These are phyloP conservation scores for Sebastes glaucus DNA, from an alignment of 2,797 vertebrate genomes.

Conservation along the genomic window DNA sequence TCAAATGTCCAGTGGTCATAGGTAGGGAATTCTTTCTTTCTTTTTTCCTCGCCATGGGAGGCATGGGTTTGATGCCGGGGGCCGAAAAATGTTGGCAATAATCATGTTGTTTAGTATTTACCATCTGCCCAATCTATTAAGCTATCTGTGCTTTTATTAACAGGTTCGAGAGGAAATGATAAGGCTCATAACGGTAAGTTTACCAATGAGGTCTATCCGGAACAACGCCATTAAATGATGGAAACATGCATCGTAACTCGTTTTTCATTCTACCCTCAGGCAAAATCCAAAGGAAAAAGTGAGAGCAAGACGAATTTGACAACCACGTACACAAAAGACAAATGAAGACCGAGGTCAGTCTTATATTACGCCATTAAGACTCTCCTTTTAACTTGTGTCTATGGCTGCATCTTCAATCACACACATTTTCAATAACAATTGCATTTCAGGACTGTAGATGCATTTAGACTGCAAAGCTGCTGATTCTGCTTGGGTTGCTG, in stretches of 20 bases:
- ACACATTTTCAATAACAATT: neutral
- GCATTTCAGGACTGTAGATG: neutral
- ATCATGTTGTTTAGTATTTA: neutral
- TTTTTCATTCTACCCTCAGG: conserved; percentile 38
- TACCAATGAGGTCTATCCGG: neutral
- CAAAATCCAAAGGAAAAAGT: conserved; percentile 37
- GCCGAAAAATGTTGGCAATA: neutral
- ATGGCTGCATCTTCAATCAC: neutral
- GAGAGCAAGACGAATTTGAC: conserved; percentile 54
- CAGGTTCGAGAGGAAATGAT: conserved; percentile 82
- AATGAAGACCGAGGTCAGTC: conserved; percentile 45
- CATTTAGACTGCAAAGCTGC: neutral
- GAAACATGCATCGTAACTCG: neutral
- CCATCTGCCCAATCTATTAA: neutral
- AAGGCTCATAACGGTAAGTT: conserved; percentile 74
- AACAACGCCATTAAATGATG: neutral
- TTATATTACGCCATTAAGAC: neutral
- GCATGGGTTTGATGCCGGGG: neutral
- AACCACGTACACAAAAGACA: conserved; percentile 49
- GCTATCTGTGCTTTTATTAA: conserved; percentile 2
- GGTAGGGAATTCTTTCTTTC: neutral
- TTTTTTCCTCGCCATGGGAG: neutral
- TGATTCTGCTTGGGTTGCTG: neutral
- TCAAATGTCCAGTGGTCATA: neutral
- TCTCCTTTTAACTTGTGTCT: neutral